Conservation (phyloP, 2,113 vertebrate species). For the Chaetops frenatus region DNA sequence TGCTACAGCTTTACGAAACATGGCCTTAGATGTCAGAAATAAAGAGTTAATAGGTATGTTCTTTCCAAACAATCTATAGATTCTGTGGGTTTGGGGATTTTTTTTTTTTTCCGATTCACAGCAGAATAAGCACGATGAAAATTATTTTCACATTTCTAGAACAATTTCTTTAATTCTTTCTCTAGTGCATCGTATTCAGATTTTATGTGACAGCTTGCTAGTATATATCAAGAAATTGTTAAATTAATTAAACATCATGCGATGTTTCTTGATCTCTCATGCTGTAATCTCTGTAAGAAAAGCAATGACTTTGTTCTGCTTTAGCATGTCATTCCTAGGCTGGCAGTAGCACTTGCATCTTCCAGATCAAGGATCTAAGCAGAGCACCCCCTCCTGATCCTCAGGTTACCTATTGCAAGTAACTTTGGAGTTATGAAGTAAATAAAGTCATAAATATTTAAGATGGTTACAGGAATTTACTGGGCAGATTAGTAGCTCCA, state of each 20-base stretch:
- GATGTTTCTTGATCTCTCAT: not conserved
- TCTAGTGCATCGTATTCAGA: not conserved
- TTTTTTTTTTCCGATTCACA: not conserved
- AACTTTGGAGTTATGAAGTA: not conserved
- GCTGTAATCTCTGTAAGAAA: not conserved
- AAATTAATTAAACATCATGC: not conserved
- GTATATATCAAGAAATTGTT: not conserved
- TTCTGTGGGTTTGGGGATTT: not conserved
- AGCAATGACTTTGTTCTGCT: not conserved
- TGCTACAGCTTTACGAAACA: slow-evolving; percentile 96
- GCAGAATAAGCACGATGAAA: not conserved
- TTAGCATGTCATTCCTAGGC: not conserved
- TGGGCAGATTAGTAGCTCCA: not conserved
- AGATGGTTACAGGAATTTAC: not conserved
- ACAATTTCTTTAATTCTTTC: not conserved
- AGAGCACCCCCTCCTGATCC: not conserved
- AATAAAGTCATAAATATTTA: not conserved
- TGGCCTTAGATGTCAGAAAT: slow-evolving; percentile 96
- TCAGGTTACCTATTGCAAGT: not conserved
- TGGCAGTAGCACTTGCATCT: not conserved
- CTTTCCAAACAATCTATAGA: not conserved
- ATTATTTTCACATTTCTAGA: not conserved
- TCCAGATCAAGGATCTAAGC: not conserved
- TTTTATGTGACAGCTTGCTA: not conserved
- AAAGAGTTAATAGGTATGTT: slow-evolving; percentile 96